Base-by-base conservation (phyloP, 2,888 invertebrate genomes). In the Philaethria dido region DNA sequence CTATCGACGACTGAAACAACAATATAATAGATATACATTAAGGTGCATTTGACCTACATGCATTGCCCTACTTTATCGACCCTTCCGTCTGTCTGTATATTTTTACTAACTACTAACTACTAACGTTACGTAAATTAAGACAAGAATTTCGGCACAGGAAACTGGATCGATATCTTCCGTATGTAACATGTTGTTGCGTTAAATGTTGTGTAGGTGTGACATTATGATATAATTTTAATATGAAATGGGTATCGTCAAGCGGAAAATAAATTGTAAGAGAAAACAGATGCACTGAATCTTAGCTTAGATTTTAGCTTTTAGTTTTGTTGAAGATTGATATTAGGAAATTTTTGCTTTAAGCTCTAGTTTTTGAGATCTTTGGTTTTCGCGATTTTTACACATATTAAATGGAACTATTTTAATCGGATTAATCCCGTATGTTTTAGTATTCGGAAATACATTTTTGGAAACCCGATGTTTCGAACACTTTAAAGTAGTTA, bases 21-120 rank as follows among this genome's bases (percentile, higher is more conserved):
- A 72, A 74, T 75, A 77, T 73, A 76, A 74, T 72, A 76, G 78
- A 74, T 78, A 79, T 81, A 76, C 79, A 78, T 74, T 72, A 77
- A 72, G 63, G 71, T 72, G 22, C 39, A 70, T 63, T 68, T 74
- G 73, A 72, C 74, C 74, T 71, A 75, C 61, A 71, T 75, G 45
- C 64, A 48, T 18, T 64, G 67, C 65, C 60, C 68, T 59, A 66
- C 64, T 70, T 72, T 36, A 33, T 64, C 33, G 44, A 62, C 61
- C 63, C 57, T 64, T 68, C 61, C 65, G 64, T 68, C 63, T 65
- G 65, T 69, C 67, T 50, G 62, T 68, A 66, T 69, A 69, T 71
- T 71, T 72, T 69, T 66, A 68, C 48, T 59, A 29, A 50, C 50
- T 25, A n/a, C 22, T n/a, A 25, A 50, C 48, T 50, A 29, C 25